Evolutionary conservation across 2,113 vertebrate genomes (phyloP).

Genomic region (Scolopax mira): DNA sequence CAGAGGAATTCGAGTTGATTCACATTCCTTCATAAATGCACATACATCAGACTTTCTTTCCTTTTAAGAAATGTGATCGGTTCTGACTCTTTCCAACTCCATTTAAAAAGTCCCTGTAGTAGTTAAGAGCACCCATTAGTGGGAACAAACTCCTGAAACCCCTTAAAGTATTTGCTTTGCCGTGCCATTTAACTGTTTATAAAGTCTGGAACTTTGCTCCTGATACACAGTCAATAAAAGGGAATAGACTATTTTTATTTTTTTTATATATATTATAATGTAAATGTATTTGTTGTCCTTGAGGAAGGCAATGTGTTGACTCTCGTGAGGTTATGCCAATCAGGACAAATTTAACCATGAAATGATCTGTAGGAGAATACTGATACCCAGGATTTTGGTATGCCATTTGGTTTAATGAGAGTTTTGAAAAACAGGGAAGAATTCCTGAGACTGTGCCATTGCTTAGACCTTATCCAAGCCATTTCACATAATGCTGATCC

Average conservation of each 20-base stretch:
- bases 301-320: not conserved
- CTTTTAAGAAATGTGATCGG: not conserved
- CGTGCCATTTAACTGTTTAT: not conserved
- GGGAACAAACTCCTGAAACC: not conserved
- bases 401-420: not conserved
- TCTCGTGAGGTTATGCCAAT: not conserved
- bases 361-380: not conserved
- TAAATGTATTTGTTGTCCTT: not conserved
- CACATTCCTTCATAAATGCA: not conserved
- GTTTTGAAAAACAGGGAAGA: not conserved
- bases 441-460: not conserved
- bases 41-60: not conserved
- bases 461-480: not conserved
- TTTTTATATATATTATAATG: not conserved
- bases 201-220: not conserved
- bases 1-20: constrained; percentile 3
- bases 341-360: not conserved
- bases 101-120: not conserved
- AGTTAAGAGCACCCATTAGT: not conserved
- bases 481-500: not conserved
- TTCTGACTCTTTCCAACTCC: not conserved
- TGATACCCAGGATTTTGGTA: not conserved
- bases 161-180: not conserved
- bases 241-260: not conserved
- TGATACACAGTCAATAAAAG: not conserved